These are phyloP conservation scores for Carapus acus DNA, from an alignment of 2,797 vertebrate species.

Conservation along the genomic window DNA sequence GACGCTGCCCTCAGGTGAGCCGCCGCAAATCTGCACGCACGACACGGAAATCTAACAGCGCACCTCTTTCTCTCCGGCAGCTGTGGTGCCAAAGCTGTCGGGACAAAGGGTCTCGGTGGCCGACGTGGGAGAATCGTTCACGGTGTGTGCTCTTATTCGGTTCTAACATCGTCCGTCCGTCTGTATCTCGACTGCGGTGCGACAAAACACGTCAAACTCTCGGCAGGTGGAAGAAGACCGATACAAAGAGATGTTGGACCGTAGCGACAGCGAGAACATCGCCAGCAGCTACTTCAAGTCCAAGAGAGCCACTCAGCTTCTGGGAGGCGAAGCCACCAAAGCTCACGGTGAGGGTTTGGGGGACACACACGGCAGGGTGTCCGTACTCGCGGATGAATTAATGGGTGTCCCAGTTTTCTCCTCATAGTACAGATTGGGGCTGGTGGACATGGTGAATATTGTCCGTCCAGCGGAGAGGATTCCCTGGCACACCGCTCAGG, in stretches of 20 bases:
- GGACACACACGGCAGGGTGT: not conserved
- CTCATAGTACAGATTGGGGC: no score
- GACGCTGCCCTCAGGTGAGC: slow-evolving; percentile 76
- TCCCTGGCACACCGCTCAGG: no score
- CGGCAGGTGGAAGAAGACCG: slow-evolving; percentile 75
- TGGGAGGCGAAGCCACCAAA: slow-evolving; percentile 61
- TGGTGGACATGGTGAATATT: no score
- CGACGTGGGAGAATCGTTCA: slow-evolving; percentile 49
- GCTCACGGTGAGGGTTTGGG: slow-evolving; percentile 63
- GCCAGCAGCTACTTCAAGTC: slow-evolving; percentile 83
- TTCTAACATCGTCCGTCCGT: not conserved
- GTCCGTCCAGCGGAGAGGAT: no score
- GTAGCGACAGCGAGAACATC: slow-evolving; percentile 80
- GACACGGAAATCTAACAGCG: no score
- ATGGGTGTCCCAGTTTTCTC: no score
- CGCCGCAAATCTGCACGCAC: not conserved
- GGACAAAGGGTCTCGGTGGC: slow-evolving; percentile 44
- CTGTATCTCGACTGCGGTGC: not conserved
- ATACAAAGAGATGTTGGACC: slow-evolving; percentile 79
- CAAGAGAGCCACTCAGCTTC: slow-evolving; percentile 74
- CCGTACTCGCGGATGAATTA: no score
- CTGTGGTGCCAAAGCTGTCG: slow-evolving; percentile 64
- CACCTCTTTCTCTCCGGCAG: slow-evolving; percentile 36
- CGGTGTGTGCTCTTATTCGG: slow-evolving; percentile 49
- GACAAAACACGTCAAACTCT: not conserved